Evolutionary conservation across 2,888 invertebrate genomes (phyloP).

Genomic region (Oxycera nigricornis): DNA sequence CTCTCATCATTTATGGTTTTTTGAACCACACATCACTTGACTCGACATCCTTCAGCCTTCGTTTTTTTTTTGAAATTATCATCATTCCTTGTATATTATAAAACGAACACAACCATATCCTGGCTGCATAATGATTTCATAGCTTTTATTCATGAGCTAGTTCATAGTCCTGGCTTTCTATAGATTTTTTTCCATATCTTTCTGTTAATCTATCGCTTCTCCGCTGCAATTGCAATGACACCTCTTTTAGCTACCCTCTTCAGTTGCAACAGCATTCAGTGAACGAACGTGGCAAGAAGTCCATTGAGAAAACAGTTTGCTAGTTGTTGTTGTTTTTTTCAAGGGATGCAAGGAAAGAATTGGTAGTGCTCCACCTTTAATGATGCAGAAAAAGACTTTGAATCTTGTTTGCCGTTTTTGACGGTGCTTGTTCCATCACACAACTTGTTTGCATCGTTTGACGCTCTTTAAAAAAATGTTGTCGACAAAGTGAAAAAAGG

Average conservation of each 20-base stretch:
- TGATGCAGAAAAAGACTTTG: slow-evolving; percentile 18
- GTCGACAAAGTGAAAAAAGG: too few relatives aligned
- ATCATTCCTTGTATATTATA: too few relatives aligned
- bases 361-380: background rate
- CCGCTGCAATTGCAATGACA: too few relatives aligned
- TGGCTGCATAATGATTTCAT: background rate
- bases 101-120: background rate
- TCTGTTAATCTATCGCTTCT: too few relatives aligned
- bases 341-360: background rate
- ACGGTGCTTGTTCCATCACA: background rate
- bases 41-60: background rate
- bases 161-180: background rate
- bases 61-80: too few relatives aligned
- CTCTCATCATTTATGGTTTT: background rate
- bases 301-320: too few relatives aligned
- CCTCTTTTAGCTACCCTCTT: too few relatives aligned
- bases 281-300: too few relatives aligned
- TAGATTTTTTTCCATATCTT: background rate
- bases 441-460: too few relatives aligned
- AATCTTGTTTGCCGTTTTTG: background rate
- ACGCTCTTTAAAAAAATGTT: too few relatives aligned
- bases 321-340: background rate
- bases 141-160: slow-evolving; percentile 24
- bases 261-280: too few relatives aligned
- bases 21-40: slow-evolving; percentile 7